Evolutionary conservation across 92 coral and sea anemone genomes (phyloP).

Genomic region (Bergia puertoricense): DNA sequence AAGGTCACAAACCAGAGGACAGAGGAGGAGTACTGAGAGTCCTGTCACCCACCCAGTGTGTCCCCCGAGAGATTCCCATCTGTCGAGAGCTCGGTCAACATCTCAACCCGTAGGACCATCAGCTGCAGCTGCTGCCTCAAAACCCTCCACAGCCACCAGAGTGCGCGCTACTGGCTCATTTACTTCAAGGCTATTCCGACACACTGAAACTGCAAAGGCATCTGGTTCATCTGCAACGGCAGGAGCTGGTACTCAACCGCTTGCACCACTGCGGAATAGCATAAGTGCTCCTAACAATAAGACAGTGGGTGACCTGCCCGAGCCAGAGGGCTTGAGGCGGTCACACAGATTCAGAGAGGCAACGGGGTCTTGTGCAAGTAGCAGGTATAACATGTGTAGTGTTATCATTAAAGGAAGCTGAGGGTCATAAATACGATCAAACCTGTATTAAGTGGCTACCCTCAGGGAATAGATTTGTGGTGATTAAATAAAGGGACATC

Average conservation of each 20-base stretch:
- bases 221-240: constrained; percentile 37
- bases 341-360: constrained; percentile 94
- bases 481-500: too few species aligned
- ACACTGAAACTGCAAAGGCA: constrained; percentile 36
- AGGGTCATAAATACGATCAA: too few species aligned
- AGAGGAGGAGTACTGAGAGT: constrained; percentile 43
- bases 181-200: constrained; percentile 30
- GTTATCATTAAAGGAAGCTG: not conserved
- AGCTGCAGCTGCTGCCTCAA: constrained; percentile 59
- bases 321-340: constrained; percentile 99
- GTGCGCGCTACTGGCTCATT: constrained; percentile 46
- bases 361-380: constrained; percentile 99
- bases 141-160: constrained; percentile 49
- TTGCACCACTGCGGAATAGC: constrained; percentile 34
- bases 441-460: too few species aligned
- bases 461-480: too few species aligned
- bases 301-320: constrained; percentile 83
- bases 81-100: constrained; percentile 56
- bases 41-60: constrained; percentile 34
- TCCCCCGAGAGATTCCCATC: constrained; percentile 49
- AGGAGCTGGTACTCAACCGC: constrained; percentile 37
- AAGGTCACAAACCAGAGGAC: constrained; percentile 37
- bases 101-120: constrained; percentile 58
- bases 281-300: constrained; percentile 30
- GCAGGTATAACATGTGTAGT: constrained; percentile 58